Conservation (phyloP, 2,113 vertebrate genomes). For the Corythaixoides concolor region DNA sequence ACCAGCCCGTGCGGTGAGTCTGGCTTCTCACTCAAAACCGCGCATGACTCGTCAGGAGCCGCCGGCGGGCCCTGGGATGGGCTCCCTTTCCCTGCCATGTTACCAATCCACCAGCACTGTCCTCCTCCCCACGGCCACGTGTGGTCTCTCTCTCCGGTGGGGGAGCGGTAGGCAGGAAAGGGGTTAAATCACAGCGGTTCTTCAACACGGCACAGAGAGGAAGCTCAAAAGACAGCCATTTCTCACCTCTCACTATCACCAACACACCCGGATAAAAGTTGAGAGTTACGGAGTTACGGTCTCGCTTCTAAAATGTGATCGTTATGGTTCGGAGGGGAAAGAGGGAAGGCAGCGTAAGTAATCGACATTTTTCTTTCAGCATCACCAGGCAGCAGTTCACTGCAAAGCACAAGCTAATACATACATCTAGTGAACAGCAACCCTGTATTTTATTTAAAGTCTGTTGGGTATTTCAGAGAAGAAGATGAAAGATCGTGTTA, state of each 20-base stretch:
- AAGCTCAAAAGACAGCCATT: background rate
- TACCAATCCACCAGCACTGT: background rate
- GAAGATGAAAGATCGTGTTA: background rate
- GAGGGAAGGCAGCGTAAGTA: background rate
- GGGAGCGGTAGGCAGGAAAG: background rate
- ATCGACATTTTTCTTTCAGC: background rate
- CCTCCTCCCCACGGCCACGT: background rate
- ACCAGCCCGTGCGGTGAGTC: fast-evolving
- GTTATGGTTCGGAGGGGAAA: background rate
- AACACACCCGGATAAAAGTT: background rate
- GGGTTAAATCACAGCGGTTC: background rate
- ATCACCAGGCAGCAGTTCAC: background rate
- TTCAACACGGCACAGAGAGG: background rate
- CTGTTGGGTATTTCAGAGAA: background rate
- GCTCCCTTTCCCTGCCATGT: background rate
- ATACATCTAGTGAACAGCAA: background rate
- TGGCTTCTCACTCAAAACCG: background rate
- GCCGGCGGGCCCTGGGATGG: fast-evolving
- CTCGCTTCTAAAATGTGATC: background rate
- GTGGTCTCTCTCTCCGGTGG: fast-evolving
- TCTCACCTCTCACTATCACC: background rate
- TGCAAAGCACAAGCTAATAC: background rate
- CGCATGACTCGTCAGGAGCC: background rate
- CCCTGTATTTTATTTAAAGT: slow-evolving; percentile 31
- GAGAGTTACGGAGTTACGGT: background rate